Base-by-base conservation (phyloP, 2,113 vertebrate species). In the Trochalopteron elliotii region DNA sequence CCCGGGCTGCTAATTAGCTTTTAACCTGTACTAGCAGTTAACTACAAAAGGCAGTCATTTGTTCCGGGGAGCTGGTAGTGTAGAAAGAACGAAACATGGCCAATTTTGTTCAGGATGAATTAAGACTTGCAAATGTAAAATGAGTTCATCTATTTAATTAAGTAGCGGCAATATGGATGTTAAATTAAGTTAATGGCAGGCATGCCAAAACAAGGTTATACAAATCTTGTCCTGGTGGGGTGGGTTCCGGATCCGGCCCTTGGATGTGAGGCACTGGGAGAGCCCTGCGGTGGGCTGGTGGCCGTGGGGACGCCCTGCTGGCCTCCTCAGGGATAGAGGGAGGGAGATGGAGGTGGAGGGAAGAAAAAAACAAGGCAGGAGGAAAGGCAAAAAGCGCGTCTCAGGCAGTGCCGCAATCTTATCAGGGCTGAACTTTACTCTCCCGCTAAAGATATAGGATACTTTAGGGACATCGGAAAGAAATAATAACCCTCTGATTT, bases 141-240 rank as follows among this genome's bases (percentile, higher is more conserved):
- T 92, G 96, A 97, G 96, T 97, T 97, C 96, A 97, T 98, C 97
- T 98, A 94, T 97, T 98, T 98, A 98, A 98, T 97, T 97, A 96
- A 98, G 97, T 96, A 97, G 97, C 92, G 67, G 96, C 91, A 91
- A 95, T 96, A 91, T 92, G 96, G 97, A 96, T 94, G 97, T 96
- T 97, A 97, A 97, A 97, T 97, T 96, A 97, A 95, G 94, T 97
- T 97, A 97, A 94, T 81, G 83, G 97, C 60, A 35, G 95, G 95
- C 65, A 52, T 94, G 97, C 96, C 96, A 93, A 97, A 96, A 97
- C 95, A 90, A 96, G 81, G 93, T 85, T 94, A 83, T 79, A 92
- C 95, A 95, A 96, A 97, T 84, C 80, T 64, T 39, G 86, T 80
- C 71, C 67, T 84, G 24, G 23, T 23, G 31, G 71, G 33, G 86